phyloP scores from a whole-genome alignment of 2,797 vertebrate species.

The Limosa lapponica region DNA sequence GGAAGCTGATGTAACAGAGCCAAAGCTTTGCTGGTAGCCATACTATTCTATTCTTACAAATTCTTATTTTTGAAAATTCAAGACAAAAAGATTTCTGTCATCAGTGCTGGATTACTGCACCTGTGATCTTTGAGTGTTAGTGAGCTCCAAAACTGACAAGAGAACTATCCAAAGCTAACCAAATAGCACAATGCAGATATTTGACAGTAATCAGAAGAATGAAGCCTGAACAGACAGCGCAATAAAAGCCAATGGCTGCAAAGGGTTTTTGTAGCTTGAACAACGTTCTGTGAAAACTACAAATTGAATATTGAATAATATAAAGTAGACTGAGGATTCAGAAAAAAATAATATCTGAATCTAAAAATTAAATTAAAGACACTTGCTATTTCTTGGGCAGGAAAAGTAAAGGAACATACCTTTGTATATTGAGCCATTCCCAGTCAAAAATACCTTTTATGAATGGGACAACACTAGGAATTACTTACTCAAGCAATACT shows the following conservation, averaged over 20 bases:
- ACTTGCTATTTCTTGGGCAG: background rate
- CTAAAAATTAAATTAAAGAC: background rate
- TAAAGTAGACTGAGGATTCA: background rate
- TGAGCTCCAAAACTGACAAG: background rate
- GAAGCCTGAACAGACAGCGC: background rate
- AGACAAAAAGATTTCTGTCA: background rate
- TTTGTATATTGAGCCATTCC: background rate
- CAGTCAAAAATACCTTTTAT: background rate
- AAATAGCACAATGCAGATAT: background rate
- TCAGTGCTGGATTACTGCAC: background rate
- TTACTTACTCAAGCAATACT: background rate
- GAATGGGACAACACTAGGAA: background rate
- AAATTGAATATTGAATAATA: background rate
- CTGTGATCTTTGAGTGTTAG: background rate
- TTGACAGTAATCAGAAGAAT: background rate
- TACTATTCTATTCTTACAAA: background rate
- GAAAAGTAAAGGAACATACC: background rate
- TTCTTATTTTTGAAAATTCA: background rate
- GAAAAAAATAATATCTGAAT: background rate
- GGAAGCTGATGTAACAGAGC: background rate
- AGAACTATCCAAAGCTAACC: background rate
- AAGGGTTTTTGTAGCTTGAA: background rate
- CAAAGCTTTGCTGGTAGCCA: background rate
- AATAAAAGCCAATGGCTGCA: background rate
- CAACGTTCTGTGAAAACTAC: background rate